Conservation (phyloP, 2,797 vertebrate species). For the Paedocypris micromegethes region DNA sequence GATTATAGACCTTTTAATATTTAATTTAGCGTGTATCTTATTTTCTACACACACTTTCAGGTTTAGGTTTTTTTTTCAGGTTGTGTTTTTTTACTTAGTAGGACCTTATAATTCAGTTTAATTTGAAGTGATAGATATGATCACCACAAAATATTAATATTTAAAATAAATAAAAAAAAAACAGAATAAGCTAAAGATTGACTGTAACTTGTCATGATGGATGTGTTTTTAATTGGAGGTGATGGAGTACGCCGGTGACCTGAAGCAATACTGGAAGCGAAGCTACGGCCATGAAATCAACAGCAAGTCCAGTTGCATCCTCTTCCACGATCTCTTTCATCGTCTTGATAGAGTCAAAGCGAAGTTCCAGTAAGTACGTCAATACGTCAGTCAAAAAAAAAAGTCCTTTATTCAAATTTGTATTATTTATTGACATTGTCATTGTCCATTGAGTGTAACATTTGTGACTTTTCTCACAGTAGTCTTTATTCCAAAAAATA, state of each 20-base stretch:
- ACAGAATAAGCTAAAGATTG: no score
- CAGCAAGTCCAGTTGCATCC: conserved; percentile 84
- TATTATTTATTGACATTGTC: neutral
- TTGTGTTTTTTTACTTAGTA: no score
- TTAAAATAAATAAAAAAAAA: no score
- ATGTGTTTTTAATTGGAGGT: conserved; percentile 63
- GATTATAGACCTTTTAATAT: no score
- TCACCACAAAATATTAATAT: no score
- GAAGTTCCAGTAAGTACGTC: conserved; percentile 62
- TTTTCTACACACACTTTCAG: no score
- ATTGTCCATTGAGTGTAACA: neutral
- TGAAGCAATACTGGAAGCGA: conserved; percentile 94
- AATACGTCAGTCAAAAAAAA: neutral
- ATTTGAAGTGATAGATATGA: neutral
- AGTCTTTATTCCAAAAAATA: neutral
- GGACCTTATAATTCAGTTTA: neutral
- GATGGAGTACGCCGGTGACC: conserved; percentile 86
- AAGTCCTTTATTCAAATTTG: neutral
- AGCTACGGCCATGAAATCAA: conserved; percentile 87
- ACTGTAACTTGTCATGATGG: no score
- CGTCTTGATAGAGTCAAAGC: conserved; percentile 73
- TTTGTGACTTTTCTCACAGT: neutral
- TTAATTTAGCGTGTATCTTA: no score
- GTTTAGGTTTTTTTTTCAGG: no score
- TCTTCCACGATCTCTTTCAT: conserved; percentile 87